Base-by-base conservation (phyloP, 2,113 vertebrate genomes). In the Dasyprocta punctata region DNA sequence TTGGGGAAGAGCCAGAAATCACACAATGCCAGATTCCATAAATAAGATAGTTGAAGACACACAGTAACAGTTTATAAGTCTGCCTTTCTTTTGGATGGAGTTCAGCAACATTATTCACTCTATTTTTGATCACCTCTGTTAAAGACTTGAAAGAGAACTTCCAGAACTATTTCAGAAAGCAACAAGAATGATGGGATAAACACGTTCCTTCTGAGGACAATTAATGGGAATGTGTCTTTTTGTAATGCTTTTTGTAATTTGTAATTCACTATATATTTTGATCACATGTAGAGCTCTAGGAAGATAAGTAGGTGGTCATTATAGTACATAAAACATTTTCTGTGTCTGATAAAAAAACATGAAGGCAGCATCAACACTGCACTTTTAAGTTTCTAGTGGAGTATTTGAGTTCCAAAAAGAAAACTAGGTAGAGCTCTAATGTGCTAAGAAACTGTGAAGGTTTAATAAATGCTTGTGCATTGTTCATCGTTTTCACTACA, bases 301-400 rank as follows among this genome's bases (percentile, higher is more conserved):
- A 26, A 92, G 75, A 84, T 1, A 8, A 93, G 30, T 89, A 33
- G 52, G 11, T 60, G 75, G 9, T 91, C 26, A 92, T 33, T 28
- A 22, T 1, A 77, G 7, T 75, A 69, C 38, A 92, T 28, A 47
- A 83, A 86, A 86, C 75, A 83, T 63, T 89, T 92, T 67, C n/a
- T 82, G 4, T 95, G 28, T 85, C 63, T 85, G 60, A 52, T 80
- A 95, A 93, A 90, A 6, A 92, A 96, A n/a, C n/a, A 36, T 71
- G 36, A 96, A 13, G 75, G 4, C 22, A 84, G 28, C 56, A 90
- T 93, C 8, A 87, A 75, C 30, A 61, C 26, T 33, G 13, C 0
- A 49, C 5, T 44, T 90, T 73, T 61, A 9, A 91, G 22, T 86
- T 90, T 77, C 69, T 67, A 52, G 5, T 54, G 11, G 11, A 85